Evolutionary conservation across 2,888 invertebrate genomes (phyloP).

Genomic region (Bombylius major): DNA sequence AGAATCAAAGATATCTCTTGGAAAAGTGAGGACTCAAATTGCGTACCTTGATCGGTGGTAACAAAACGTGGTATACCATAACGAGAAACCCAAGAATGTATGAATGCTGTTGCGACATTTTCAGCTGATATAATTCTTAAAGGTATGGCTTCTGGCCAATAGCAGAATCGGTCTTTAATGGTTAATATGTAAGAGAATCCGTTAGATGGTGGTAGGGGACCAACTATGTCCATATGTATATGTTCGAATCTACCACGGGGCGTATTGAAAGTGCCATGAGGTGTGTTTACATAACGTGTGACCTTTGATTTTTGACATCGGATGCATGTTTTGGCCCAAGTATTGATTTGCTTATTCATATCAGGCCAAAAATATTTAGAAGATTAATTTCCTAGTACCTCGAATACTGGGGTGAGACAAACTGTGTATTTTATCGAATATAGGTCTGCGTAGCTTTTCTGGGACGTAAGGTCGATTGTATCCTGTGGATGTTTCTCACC

Average conservation of each 20-base stretch:
- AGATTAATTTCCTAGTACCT: constrained; percentile 8
- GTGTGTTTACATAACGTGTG: too few species aligned
- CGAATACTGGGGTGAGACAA: constrained; percentile 14
- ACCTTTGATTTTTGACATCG: neutral
- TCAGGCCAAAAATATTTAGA: too few species aligned
- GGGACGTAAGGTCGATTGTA: constrained; percentile 15
- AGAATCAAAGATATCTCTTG: constrained; percentile 2
- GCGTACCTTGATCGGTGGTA: constrained; percentile 8
- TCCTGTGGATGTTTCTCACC: neutral
- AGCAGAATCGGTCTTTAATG: too few species aligned
- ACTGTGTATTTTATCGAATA: constrained; percentile 9
- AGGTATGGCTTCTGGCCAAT: neutral
- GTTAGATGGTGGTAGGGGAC: too few species aligned
- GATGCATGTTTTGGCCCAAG: neutral
- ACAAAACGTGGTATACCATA: constrained; percentile 8
- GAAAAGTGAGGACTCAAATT: constrained; percentile 11
- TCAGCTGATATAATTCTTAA: too few species aligned
- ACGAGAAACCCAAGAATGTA: too few species aligned
- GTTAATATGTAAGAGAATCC: too few species aligned
- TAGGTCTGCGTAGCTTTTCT: constrained; percentile 2
- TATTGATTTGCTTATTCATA: neutral
- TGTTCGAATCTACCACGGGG: too few species aligned
- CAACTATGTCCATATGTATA: too few species aligned
- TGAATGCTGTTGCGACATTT: too few species aligned
- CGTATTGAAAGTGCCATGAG: neutral